Evolutionary conservation across 2,888 invertebrate species (phyloP).

Genomic region (Silvanus unidentatus): DNA sequence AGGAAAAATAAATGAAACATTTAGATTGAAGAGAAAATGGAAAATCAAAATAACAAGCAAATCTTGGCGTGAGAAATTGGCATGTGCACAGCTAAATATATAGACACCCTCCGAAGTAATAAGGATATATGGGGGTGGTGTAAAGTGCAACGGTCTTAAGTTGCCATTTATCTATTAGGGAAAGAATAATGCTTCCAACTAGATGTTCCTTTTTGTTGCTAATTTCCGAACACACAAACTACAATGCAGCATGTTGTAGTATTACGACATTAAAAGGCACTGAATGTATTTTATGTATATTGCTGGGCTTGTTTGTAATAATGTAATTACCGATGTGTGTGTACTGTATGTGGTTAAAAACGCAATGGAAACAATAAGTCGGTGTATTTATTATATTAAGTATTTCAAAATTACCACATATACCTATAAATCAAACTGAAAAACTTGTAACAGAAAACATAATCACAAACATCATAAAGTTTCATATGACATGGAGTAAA

Average conservation of each 20-base stretch:
- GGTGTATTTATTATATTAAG: constrained; percentile 17
- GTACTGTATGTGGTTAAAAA: no score
- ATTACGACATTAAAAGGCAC: no score
- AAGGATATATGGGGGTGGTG: constrained; percentile 6
- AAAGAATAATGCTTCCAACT: no score
- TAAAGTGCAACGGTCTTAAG: constrained; percentile 7
- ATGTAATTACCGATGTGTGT: constrained; percentile 10
- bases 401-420: constrained; percentile 20
- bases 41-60: constrained; percentile 1
- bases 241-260: no score
- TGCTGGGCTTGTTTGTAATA: no score
- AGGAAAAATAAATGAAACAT: no score
- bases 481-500: constrained; percentile 36
- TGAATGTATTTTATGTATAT: no score
- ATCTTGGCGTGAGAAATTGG: constrained; percentile 9
- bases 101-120: constrained; percentile 8
- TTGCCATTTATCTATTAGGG: neutral
- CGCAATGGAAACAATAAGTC: no score
- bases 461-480: constrained; percentile 39
- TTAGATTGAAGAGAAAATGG: no score
- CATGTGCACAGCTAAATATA: constrained; percentile 9
- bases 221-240: no score
- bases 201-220: no score
- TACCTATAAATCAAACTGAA: constrained; percentile 31
- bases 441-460: constrained; percentile 32